Base-by-base conservation (phyloP, 2,797 vertebrate species). In the Gephyroberyx darwinii region DNA sequence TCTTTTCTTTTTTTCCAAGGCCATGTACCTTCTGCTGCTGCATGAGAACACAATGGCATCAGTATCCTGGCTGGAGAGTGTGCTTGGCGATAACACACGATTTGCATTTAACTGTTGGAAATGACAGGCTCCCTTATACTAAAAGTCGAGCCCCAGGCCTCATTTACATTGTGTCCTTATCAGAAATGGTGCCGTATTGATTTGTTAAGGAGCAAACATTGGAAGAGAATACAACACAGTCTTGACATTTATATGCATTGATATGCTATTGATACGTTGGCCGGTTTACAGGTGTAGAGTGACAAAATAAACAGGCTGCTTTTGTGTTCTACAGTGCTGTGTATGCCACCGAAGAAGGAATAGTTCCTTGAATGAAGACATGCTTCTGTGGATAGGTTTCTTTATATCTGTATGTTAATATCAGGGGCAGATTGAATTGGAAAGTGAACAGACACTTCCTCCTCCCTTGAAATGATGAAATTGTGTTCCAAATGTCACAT, bases 161-260 rank as follows among this genome's bases (percentile, higher is more conserved):
- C 81, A 92, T 92, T 91, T 90, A 84, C 89, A 92, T 91, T 82
- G 70, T 85, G 74, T 85, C 79, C 87, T 90, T 91, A 92, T 92
- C 88, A 83, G 64, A 65, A 78, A 58, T 62, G 86, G 80, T 84
- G 78, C 71, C 76, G 69, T 82, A 76, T 82, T 71, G 87, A 89
- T 90, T 89, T 90, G 86, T 82, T 84, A 75, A 74, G 63, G 77
- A 81, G 90, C 80, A 89, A 84, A 87, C 88, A 84, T 35, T 52
- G 31, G n/a, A 57, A 80, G 77, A 65, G 31, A 77, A 59, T 89
- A 67, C 26, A 74, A 67, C 52, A 71, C 77, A 50, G 63, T 47
- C 65, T 68, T 82, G 89, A 92, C 88, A 92, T 93, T 91, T 87
- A 76, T 79, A 71, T 80, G 58, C 69, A 68, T 61, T 85, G 87